Conservation (phyloP, 2,797 vertebrate species). For the Cossypha polioptera region DNA sequence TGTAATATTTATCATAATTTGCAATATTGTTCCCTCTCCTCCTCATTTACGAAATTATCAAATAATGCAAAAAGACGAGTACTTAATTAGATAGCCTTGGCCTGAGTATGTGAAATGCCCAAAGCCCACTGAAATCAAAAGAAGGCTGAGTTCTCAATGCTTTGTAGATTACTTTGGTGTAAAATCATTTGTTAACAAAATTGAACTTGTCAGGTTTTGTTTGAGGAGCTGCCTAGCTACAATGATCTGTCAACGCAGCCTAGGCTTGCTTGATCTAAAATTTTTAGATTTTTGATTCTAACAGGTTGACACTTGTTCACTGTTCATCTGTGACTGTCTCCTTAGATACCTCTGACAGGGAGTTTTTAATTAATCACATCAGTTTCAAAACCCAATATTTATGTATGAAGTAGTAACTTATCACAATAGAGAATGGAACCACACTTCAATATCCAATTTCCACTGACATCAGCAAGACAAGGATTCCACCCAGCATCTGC, state of each 20-base stretch:
- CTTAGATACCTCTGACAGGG: not conserved
- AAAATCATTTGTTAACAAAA: not conserved
- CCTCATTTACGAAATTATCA: not conserved
- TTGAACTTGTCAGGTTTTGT: not conserved
- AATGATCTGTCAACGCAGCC: not conserved
- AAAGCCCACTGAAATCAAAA: not conserved
- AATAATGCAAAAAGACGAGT: not conserved
- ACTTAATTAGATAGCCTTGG: not conserved
- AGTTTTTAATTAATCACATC: not conserved
- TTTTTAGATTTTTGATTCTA: not conserved
- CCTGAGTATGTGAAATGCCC: not conserved
- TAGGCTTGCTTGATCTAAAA: not conserved
- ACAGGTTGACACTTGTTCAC: not conserved
- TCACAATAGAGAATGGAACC: not conserved
- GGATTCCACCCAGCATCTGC: not conserved
- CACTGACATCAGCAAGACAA: not conserved
- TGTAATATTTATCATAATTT: not conserved
- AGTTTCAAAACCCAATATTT: not conserved
- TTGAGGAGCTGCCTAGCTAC: not conserved
- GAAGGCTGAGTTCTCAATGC: not conserved
- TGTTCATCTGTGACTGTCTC: not conserved
- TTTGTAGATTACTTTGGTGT: not conserved
- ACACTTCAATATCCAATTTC: not conserved
- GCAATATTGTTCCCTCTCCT: not conserved
- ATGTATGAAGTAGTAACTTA: not conserved